A percentile compares a stretch with the other conserved stretches of the same genome.
Evolutionary conservation across 2,888 invertebrate genomes (phyloP).

Genomic region (Orthosia gothica): DNA sequence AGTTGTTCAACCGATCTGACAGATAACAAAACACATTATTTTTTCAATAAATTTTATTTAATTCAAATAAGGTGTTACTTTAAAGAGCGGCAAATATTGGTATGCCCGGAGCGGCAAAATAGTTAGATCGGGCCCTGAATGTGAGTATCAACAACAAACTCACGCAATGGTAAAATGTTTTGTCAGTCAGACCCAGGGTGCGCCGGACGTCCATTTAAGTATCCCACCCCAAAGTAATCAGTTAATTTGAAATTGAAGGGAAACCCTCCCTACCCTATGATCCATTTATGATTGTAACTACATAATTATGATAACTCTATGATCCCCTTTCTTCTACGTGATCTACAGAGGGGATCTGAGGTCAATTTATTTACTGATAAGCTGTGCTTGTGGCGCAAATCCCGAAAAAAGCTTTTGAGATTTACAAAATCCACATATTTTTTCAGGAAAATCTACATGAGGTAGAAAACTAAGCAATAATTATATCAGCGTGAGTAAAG

Average conservation of each 20-base stretch:
- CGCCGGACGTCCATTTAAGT: neutral
- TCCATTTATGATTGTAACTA: slow-evolving; percentile 33
- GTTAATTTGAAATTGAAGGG: slow-evolving; percentile 26
- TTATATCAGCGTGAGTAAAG: neutral
- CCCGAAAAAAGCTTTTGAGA: neutral
- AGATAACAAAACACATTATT: too few relatives aligned
- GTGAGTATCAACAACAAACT: neutral
- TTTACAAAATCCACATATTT: neutral
- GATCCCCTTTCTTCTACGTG: neutral
- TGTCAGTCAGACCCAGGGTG: neutral
- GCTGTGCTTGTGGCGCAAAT: neutral
- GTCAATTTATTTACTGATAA: slow-evolving; percentile 12
- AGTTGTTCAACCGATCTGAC: too few relatives aligned
- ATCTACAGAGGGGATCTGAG: slow-evolving; percentile 19
- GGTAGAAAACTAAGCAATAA: too few relatives aligned
- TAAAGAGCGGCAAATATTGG: too few relatives aligned
- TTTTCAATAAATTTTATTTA: too few relatives aligned
- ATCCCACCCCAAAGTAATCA: slow-evolving; percentile 28
- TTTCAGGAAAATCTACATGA: neutral
- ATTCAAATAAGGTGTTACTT: too few relatives aligned
- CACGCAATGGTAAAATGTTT: neutral
- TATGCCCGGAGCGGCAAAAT: too few relatives aligned
- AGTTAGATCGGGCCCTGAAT: too few relatives aligned
- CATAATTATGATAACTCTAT: slow-evolving; percentile 36
- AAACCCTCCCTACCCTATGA: neutral